Conservation (phyloP, 2,888 invertebrate species). For the Pterostichus niger region DNA sequence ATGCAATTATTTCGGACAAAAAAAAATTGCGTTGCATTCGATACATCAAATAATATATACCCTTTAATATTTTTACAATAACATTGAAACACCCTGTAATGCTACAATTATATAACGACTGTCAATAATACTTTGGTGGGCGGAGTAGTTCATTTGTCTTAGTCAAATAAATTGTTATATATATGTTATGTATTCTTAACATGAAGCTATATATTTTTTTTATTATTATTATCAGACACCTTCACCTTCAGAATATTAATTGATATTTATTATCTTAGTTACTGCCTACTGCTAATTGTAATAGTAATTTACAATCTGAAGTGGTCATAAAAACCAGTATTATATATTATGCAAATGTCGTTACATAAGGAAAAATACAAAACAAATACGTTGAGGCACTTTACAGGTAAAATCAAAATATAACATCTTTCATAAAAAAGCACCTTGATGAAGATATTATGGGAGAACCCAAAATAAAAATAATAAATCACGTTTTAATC, state of each 20-base stretch:
- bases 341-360: slow-evolving; percentile 28
- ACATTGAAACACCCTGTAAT: no score
- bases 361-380: slow-evolving; percentile 7
- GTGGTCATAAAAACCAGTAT: slow-evolving; percentile 24
- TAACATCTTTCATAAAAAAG: not conserved
- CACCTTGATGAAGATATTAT: not conserved
- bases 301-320: slow-evolving; percentile 1
- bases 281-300: not conserved
- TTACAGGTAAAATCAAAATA: not conserved
- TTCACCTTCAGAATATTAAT: slow-evolving; percentile 7
- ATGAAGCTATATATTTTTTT: not conserved
- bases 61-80: no score
- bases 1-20: no score
- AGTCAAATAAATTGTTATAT: no score
- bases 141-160: no score
- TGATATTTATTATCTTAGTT: slow-evolving; percentile 5
- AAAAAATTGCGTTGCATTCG: no score
- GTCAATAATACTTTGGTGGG: no score
- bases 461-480: slow-evolving; percentile 1
- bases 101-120: no score
- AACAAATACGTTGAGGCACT: not conserved
- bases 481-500: not conserved
- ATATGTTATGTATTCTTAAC: no score
- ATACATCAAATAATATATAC: no score
- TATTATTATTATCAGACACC: not conserved